Base-by-base conservation (phyloP, 1,140 invertebrate species). In the Ceratoteleas bidentatus region DNA sequence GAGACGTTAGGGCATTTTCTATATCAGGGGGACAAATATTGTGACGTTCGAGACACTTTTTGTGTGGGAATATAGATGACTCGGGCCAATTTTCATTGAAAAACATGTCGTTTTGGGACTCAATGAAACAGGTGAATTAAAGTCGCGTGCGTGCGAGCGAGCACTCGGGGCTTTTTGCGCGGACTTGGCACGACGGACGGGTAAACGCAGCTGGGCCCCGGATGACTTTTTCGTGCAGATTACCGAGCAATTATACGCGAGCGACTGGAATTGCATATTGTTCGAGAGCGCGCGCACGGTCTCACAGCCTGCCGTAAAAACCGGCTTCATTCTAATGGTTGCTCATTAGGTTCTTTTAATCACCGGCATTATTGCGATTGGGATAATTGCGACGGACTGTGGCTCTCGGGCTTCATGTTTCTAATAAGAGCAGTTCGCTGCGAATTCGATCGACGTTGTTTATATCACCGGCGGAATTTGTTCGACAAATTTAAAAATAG, bases 261-360 rank as follows among this genome's bases (percentile, higher is more conserved):
- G 52, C 60, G 53, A 70, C 15, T 68, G 61, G 45, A 75, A 76
- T 66, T 84, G 62, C 65, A 78, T 78, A 74, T 83, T 74, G 69
- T 78, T 78, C 75, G 47, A 68, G 69, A 73, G 45, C 15, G 70
- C 58, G 58, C 69, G 68, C 60, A 15, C 64, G 34, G 65, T 70
- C 60, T 81, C 40, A 72, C 76, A 56, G 57, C 68, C 73, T 50
- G 58, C 11, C 33, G 61, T 61, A 84, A 83, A 85, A 80, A 83
- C 70, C 60, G 64, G 60, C 78, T 74, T 62, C 74, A 87, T 89
- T 87, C 87, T 87, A 87, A 88, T 87, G 81, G 82, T 78, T 70
- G 85, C 87, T 89, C 87, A 88, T 90, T 89, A 90, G 81, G 58
- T 87, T 87, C 85, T 86, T 88, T 89, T 89, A 89, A 90, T 90